Evolutionary conservation across 2,888 invertebrate species (phyloP).

Genomic region (Asteroscopus sphinx): DNA sequence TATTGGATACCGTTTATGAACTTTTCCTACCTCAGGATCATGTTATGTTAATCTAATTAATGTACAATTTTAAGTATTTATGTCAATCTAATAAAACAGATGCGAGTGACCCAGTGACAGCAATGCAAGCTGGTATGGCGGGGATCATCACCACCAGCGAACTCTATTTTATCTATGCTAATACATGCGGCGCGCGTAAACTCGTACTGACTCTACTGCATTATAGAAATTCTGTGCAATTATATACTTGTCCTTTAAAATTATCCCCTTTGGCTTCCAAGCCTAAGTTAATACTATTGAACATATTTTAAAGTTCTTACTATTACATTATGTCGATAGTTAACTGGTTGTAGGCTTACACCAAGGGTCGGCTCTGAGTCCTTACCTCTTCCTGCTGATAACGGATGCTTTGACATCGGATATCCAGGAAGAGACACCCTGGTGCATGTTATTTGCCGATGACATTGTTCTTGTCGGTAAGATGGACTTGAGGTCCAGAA

Average conservation of each 20-base stretch:
- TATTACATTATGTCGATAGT: too few relatives aligned
- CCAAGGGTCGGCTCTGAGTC: too few relatives aligned
- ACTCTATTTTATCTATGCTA: slow-evolving; percentile 57
- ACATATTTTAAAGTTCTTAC: not conserved
- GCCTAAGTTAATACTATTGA: not conserved
- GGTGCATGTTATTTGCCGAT: too few relatives aligned
- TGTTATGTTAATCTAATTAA: slow-evolving; percentile 38
- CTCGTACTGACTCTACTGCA: slow-evolving; percentile 29
- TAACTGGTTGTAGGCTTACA: too few relatives aligned
- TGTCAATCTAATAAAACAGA: slow-evolving; percentile 33
- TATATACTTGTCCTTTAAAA: slow-evolving; percentile 18
- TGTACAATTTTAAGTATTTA: slow-evolving; percentile 29
- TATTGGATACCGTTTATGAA: not conserved
- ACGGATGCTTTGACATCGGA: too few relatives aligned
- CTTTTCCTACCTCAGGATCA: slow-evolving; percentile 4
- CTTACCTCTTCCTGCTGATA: too few relatives aligned
- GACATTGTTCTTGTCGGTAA: too few relatives aligned
- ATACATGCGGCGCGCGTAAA: slow-evolving; percentile 49
- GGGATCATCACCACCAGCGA: slow-evolving; percentile 36
- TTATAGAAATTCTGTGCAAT: slow-evolving; percentile 54
- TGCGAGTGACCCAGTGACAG: slow-evolving; percentile 47
- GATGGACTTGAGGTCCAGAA: too few relatives aligned
- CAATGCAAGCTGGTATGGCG: slow-evolving; percentile 46
- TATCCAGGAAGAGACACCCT: too few relatives aligned
- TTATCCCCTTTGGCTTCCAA: not conserved